Percentiles rank a stretch among this genome's conserved stretches.
phyloP scores from a whole-genome alignment of 2,888 invertebrate species.

The Thecophora atra region DNA sequence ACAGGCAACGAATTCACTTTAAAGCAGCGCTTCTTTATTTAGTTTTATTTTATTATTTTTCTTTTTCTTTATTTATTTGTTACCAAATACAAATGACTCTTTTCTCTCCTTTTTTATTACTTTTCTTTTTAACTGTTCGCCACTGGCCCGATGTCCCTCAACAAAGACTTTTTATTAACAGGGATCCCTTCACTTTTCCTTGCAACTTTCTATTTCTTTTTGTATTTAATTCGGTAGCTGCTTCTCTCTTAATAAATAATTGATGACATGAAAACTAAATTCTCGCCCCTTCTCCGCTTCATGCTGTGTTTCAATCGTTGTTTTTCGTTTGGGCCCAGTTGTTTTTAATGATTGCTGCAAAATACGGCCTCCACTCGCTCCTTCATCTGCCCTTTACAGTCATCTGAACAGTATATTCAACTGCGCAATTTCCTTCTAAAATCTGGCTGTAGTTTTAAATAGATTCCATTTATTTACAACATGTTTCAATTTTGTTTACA shows the following conservation, averaged over 20 bases:
- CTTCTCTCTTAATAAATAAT: constrained; percentile 14
- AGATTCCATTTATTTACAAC: background rate
- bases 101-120: background rate
- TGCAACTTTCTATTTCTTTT: background rate
- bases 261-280: constrained; percentile 21
- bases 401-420: background rate
- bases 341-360: constrained; percentile 24
- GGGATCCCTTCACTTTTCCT: background rate
- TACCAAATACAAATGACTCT: too few relatives aligned
- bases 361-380: constrained; percentile 1
- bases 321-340: background rate
- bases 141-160: background rate
- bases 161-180: background rate
- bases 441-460: background rate
- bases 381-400: too few relatives aligned
- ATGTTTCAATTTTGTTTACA: background rate
- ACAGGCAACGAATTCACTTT: too few relatives aligned
- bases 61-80: too few relatives aligned
- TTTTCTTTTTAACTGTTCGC: background rate
- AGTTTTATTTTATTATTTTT: too few relatives aligned
- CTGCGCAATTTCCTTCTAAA: background rate
- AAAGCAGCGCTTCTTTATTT: too few relatives aligned
- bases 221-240: background rate
- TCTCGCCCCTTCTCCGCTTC: background rate
- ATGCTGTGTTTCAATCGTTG: background rate